Base-by-base conservation (phyloP, 2,888 invertebrate genomes). In the Pherbina coryleti region DNA sequence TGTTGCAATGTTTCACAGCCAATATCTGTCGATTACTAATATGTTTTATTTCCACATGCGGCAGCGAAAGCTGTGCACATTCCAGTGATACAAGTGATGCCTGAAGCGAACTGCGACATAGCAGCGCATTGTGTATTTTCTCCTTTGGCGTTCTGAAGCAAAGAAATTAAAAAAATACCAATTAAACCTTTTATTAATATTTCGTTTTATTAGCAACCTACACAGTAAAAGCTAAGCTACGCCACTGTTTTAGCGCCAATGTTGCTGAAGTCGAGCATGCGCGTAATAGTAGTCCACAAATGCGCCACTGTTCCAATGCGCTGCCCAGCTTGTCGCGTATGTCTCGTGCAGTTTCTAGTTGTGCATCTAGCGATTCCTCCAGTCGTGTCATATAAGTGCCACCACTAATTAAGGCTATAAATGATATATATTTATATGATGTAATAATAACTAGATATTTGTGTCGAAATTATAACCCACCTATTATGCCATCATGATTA, bases 241-340 rank as follows among this genome's bases (percentile, higher is more conserved):
- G 84, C 89, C 89, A 90, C 57, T 86, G 86, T 66, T 87, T 84
- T 4, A 86, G 79, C 19, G 86, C 85, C 79, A 88, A 85, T 5
- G 87, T 84, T 1, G 89, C 84, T 5, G 88, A 87, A 79, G 87
- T 89, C 11, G 89, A 85, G 44, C 88, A 85, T 0, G 90, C 86
- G 28, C 86, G 84, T 1, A 90, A 76, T 3, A 90, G 79, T 19
- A 87, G 83, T 3, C 88, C 89, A 78, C 89, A 86, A n/a, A 89
- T 89, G 17, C 89, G 85, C 90, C 90, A 90, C 77, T 90, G 90
- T 66, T 90, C 90, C 72, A 89, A 78, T 0, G 89, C 86, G 78
- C 88, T 88, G 69, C 89, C 89, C 64, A 90, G 80, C 75, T 89
- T 89, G 79, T 90, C 89, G 5, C 90, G 86, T 14, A 88, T 82